Percentiles rank a stretch among this genome's conserved stretches.
Conservation (phyloP, 1,140 invertebrate species). For the Aphaenogaster rudis region DNA sequence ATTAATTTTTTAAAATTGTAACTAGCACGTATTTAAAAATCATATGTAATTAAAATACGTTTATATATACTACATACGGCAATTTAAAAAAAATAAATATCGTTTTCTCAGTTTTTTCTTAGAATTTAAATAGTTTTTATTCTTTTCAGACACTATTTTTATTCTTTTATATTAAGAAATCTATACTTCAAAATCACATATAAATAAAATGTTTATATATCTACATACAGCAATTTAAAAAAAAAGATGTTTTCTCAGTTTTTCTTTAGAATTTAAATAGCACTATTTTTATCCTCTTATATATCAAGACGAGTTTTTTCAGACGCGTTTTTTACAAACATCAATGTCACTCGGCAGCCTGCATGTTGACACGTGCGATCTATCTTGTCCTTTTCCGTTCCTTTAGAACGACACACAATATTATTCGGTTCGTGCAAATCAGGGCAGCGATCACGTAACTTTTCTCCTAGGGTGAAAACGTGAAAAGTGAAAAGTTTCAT, state of each 20-base stretch:
- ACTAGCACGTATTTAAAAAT: background rate
- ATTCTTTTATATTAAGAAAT: background rate
- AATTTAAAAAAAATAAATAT: background rate
- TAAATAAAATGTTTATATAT: too few species aligned
- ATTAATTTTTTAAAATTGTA: background rate
- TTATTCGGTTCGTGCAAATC: background rate
- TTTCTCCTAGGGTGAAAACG: too few species aligned
- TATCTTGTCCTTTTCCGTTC: background rate
- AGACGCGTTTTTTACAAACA: background rate
- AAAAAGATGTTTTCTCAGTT: background rate
- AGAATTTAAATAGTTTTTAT: too few species aligned
- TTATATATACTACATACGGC: background rate
- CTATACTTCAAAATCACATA: too few species aligned
- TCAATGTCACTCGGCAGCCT: constrained; percentile 34
- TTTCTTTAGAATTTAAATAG: background rate
- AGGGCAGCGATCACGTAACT: too few species aligned
- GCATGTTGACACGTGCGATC: constrained; percentile 17
- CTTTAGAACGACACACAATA: too few species aligned
- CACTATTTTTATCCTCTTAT: constrained; percentile 3
- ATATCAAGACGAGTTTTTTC: constrained; percentile 4
- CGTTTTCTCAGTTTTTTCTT: background rate
- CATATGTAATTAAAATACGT: background rate
- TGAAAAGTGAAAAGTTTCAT: too few species aligned
- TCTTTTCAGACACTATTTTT: background rate
- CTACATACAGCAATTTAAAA: background rate